phyloP scores from a whole-genome alignment of 1,140 invertebrate genomes.

The Eupristina koningsbergeri region DNA sequence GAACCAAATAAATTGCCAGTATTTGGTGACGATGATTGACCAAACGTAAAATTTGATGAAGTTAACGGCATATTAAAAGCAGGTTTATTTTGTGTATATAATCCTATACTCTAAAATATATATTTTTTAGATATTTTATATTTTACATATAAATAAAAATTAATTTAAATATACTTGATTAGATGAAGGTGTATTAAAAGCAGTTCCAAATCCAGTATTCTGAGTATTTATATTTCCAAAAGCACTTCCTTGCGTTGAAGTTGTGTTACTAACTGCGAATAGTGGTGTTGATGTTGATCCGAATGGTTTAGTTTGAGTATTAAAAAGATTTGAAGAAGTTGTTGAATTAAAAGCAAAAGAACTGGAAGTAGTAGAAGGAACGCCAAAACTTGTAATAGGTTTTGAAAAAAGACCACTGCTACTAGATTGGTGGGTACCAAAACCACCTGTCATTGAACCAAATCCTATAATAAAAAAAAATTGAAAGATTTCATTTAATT shows the following conservation, averaged over 20 bases:
- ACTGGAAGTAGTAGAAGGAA: constrained; percentile 75
- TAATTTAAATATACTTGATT: constrained; percentile 65
- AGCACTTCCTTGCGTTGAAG: constrained; percentile 65
- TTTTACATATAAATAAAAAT: not conserved
- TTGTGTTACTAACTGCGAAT: constrained; percentile 64
- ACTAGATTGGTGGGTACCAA: constrained; percentile 71
- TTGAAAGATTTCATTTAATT: constrained; percentile 6
- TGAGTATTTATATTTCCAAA: constrained; percentile 69
- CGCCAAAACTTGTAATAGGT: constrained; percentile 73
- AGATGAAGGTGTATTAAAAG: constrained; percentile 66
- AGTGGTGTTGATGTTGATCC: constrained; percentile 66
- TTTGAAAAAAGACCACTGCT: constrained; percentile 72
- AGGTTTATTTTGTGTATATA: constrained; percentile 73
- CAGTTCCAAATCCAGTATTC: constrained; percentile 66
- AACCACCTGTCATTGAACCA: constrained; percentile 73
- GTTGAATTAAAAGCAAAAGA: constrained; percentile 75
- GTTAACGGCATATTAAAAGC: constrained; percentile 70
- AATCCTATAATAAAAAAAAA: constrained; percentile 62
- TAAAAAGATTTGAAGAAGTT: constrained; percentile 71
- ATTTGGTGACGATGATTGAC: constrained; percentile 65
- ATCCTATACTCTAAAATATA: constrained; percentile 65
- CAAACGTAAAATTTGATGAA: constrained; percentile 72
- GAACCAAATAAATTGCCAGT: constrained; percentile 68
- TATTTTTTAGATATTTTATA: not conserved
- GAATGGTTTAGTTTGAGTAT: constrained; percentile 71